Evolutionary conservation across 2,888 invertebrate species (phyloP).

Genomic region (Aspidiotus destructor): DNA sequence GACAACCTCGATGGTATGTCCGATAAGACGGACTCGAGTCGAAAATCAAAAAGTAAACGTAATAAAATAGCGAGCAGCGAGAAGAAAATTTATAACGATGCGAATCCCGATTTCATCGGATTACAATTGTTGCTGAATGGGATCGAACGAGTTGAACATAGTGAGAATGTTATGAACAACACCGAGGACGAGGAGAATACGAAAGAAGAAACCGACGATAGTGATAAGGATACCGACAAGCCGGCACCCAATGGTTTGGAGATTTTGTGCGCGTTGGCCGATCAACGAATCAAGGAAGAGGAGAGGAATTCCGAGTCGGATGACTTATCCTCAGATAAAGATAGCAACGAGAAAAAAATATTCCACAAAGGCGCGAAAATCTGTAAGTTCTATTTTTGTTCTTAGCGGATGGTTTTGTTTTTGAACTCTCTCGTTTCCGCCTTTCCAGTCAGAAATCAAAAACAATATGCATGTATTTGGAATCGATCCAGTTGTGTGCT

Average conservation of each 20-base stretch:
- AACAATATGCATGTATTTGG: too few relatives aligned
- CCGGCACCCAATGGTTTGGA: slow-evolving; percentile 47
- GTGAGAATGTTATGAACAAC: slow-evolving; percentile 4
- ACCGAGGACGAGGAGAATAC: not conserved
- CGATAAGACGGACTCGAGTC: not conserved
- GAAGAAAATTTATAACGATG: not conserved
- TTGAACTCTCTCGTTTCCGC: too few relatives aligned
- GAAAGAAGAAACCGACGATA: slow-evolving; percentile 19
- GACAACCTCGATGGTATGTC: not conserved
- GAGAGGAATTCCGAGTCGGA: slow-evolving; percentile 15
- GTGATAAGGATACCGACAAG: slow-evolving; percentile 8
- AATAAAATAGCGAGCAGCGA: not conserved
- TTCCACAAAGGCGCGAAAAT: not conserved
- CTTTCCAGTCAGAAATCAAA: too few relatives aligned
- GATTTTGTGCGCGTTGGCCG: slow-evolving; percentile 70
- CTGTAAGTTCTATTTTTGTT: not conserved
- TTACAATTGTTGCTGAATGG: slow-evolving; percentile 74
- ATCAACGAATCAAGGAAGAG: slow-evolving; percentile 67
- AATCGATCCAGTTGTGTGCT: too few relatives aligned
- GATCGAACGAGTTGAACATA: slow-evolving; percentile 61
- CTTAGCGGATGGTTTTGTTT: too few relatives aligned
- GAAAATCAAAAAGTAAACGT: not conserved
- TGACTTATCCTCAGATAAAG: not conserved
- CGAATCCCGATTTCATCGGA: slow-evolving; percentile 58
- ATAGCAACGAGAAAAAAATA: not conserved